phyloP scores from a whole-genome alignment of 2,888 invertebrate genomes.

The Drosophila picticornis region DNA sequence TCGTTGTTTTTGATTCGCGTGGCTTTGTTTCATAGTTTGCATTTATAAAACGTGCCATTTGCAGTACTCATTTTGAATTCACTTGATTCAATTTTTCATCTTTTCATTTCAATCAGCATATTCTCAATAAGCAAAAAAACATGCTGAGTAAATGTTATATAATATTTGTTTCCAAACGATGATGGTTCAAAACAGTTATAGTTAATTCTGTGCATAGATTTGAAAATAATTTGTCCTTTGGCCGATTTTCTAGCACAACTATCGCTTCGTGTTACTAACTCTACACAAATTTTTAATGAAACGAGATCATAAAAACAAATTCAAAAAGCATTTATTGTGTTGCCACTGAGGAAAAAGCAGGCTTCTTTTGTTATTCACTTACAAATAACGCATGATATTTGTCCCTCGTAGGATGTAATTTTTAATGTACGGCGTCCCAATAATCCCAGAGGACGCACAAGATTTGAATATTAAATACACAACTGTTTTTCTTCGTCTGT shows the following conservation, averaged over 20 bases:
- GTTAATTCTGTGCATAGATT: background rate
- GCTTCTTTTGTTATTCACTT: background rate
- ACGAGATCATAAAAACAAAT: background rate
- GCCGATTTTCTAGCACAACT: background rate
- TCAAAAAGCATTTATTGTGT: conserved; percentile 48
- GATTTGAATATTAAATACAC: conserved; percentile 69
- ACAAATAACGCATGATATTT: conserved; percentile 8
- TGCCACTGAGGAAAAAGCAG: conserved; percentile 2
- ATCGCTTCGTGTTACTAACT: background rate
- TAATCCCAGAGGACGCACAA: conserved; percentile 65
- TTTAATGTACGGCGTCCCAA: conserved; percentile 53
- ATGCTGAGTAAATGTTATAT: background rate
- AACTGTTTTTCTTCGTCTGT: conserved; percentile 18
- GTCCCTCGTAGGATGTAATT: conserved; percentile 16
- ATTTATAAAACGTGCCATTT: background rate
- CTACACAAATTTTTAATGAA: background rate
- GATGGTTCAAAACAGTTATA: background rate
- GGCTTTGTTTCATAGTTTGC: background rate
- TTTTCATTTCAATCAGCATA: background rate
- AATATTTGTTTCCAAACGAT: background rate
- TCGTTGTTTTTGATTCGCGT: background rate
- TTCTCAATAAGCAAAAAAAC: background rate
- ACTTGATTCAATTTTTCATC: background rate
- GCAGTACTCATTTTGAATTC: background rate
- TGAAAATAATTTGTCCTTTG: background rate